A percentile compares a stretch with the other conserved stretches of the same genome.
These are phyloP conservation scores for Eleginops maclovinus DNA, from an alignment of 2,113 vertebrate genomes.

Conservation along the genomic window DNA sequence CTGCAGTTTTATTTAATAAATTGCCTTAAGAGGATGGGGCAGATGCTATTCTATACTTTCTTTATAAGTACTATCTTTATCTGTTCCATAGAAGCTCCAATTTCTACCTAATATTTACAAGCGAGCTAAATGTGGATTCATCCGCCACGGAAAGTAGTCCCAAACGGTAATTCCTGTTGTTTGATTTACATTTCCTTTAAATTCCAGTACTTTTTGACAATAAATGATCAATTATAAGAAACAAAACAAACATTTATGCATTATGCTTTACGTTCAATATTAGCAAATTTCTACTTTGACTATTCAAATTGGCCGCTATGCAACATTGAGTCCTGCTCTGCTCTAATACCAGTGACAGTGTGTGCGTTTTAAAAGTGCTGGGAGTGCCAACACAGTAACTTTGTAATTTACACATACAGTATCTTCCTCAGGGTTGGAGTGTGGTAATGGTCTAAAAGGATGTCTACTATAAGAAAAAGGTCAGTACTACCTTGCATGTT, in stretches of 20 bases:
- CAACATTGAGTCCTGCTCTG: background rate
- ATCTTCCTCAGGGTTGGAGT: conserved; percentile 13
- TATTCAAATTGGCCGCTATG: conserved; percentile 38
- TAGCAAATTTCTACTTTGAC: conserved; percentile 1
- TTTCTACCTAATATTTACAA: background rate
- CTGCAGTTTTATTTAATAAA: background rate
- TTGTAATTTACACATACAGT: background rate
- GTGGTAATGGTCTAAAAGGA: conserved; percentile 13
- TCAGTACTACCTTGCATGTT: conserved; percentile 6
- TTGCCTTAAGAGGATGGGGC: background rate
- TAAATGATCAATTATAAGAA: background rate
- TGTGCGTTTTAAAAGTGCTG: conserved; percentile 58
- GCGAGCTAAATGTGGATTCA: background rate
- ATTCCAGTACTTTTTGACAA: background rate
- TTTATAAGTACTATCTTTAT: too few relatives aligned
- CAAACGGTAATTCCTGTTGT: background rate
- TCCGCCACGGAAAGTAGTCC: background rate
- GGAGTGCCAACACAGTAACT: conserved; percentile 30
- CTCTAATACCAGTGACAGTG: background rate
- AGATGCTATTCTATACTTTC: background rate
- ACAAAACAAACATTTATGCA: background rate
- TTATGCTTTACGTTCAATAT: background rate
- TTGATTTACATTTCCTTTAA: background rate
- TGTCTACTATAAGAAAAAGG: conserved; percentile 7
- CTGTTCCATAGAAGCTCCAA: too few relatives aligned